Evolutionary conservation across 2,888 invertebrate genomes (phyloP).

Genomic region (Dione juno): DNA sequence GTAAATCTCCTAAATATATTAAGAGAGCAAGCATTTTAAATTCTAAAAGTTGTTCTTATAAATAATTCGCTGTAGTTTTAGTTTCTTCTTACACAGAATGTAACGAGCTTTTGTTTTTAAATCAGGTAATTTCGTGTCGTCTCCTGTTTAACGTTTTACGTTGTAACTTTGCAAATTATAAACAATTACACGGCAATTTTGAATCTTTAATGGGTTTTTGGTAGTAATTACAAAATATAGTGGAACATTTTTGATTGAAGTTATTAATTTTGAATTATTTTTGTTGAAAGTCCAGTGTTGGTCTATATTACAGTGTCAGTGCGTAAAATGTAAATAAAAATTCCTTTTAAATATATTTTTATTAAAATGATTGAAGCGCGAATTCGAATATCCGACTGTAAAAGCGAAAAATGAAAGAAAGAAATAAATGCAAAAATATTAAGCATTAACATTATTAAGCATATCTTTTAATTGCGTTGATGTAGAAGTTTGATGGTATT

Average conservation of each 20-base stretch:
- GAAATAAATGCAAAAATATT: too few relatives aligned
- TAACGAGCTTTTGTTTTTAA: slow-evolving; percentile 7
- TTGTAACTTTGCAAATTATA: slow-evolving; percentile 5
- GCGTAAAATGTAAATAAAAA: too few relatives aligned
- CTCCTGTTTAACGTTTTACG: slow-evolving; percentile 3
- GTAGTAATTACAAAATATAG: slow-evolving; percentile 4
- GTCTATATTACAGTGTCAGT: too few relatives aligned
- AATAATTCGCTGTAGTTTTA: background rate
- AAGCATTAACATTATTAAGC: too few relatives aligned
- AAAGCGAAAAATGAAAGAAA: too few relatives aligned
- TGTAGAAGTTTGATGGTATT: too few relatives aligned
- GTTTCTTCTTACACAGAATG: background rate
- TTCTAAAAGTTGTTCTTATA: background rate
- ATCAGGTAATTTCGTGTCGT: slow-evolving; percentile 14
- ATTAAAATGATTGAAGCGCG: too few relatives aligned
- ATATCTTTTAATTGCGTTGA: too few relatives aligned
- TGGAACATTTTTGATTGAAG: background rate
- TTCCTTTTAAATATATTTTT: too few relatives aligned
- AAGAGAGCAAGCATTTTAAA: background rate
- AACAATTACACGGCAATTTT: background rate
- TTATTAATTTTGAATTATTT: background rate
- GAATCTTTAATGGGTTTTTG: background rate
- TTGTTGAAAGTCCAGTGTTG: background rate
- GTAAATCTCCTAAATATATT: too few relatives aligned
- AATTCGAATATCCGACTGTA: too few relatives aligned